phyloP scores from a whole-genome alignment of 2,888 invertebrate genomes.

The Eumerus sabulonum region DNA sequence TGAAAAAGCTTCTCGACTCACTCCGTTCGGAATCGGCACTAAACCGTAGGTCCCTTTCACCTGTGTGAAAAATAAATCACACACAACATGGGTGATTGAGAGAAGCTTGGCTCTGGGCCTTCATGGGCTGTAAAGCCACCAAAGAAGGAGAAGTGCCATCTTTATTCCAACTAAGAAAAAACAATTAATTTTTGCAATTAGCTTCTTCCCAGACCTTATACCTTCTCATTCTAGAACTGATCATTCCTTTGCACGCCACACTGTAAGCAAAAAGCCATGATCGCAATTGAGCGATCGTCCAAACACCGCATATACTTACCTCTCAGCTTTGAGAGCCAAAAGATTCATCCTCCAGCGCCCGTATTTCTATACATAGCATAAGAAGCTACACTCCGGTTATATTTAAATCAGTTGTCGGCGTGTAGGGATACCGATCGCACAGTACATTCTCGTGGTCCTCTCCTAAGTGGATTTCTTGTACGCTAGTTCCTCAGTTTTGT shows the following conservation, averaged over 20 bases:
- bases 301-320: constrained; percentile 49
- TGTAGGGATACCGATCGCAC: constrained; percentile 72
- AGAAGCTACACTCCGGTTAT: constrained; percentile 73
- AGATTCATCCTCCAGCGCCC: constrained; percentile 55
- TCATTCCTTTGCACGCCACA: constrained; percentile 22
- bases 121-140: too few relatives aligned
- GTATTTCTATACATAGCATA: constrained; percentile 70
- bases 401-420: constrained; percentile 72
- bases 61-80: too few relatives aligned
- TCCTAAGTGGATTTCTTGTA: constrained; percentile 54
- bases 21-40: too few relatives aligned
- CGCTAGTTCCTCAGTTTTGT: constrained; percentile 42
- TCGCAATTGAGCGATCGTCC: constrained; percentile 46
- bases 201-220: too few relatives aligned
- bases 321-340: constrained; percentile 18
- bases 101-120: too few relatives aligned
- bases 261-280: constrained; percentile 41
- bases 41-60: too few relatives aligned
- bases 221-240: too few relatives aligned
- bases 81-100: too few relatives aligned
- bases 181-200: too few relatives aligned
- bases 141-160: too few relatives aligned
- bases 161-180: too few relatives aligned
- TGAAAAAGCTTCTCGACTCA: too few relatives aligned
- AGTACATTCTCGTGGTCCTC: constrained; percentile 54